These are phyloP conservation scores for Etheostoma spectabile DNA, from an alignment of 2,113 vertebrate genomes.

Conservation along the genomic window DNA sequence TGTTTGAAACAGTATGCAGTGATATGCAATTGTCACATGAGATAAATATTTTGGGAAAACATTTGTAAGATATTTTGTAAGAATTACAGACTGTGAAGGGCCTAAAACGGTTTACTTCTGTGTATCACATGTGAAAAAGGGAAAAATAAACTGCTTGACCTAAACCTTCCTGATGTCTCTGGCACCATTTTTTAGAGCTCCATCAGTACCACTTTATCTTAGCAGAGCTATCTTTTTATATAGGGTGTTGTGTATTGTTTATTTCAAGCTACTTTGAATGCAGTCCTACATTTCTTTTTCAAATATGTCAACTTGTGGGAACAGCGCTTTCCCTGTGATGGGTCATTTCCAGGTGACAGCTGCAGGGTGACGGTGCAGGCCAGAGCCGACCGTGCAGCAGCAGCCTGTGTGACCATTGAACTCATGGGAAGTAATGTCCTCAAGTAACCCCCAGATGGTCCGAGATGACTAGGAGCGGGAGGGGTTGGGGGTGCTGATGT, in stretches of 20 bases:
- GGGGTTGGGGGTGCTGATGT: slow-evolving; percentile 47
- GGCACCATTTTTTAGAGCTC: background rate
- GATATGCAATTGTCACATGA: slow-evolving; percentile 53
- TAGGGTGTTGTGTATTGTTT: background rate
- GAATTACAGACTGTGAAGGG: slow-evolving; percentile 21
- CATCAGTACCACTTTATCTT: background rate
- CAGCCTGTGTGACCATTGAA: slow-evolving; percentile 57
- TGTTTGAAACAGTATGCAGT: slow-evolving; percentile 24
- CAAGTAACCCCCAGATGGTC: slow-evolving; percentile 83
- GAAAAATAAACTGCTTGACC: slow-evolving; percentile 60
- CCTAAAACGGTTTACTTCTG: slow-evolving; percentile 28
- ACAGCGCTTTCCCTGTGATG: slow-evolving; percentile 63
- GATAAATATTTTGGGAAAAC: slow-evolving; percentile 49
- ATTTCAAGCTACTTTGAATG: slow-evolving; percentile 11
- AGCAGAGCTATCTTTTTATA: background rate
- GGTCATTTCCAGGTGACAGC: slow-evolving; percentile 75
- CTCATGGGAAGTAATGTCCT: slow-evolving; percentile 81
- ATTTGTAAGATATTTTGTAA: slow-evolving; percentile 64
- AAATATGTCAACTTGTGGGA: slow-evolving; percentile 44
- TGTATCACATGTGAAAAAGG: slow-evolving; percentile 33
- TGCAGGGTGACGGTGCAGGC: slow-evolving; percentile 65
- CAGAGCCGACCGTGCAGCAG: slow-evolving; percentile 52
- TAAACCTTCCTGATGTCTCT: slow-evolving; percentile 26
- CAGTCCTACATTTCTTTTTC: background rate
- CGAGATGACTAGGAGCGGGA: slow-evolving; percentile 36